A percentile compares a stretch with the other conserved stretches of the same genome.
Conservation (phyloP, 2,797 vertebrate genomes). For the Pelodytes ibericus region DNA sequence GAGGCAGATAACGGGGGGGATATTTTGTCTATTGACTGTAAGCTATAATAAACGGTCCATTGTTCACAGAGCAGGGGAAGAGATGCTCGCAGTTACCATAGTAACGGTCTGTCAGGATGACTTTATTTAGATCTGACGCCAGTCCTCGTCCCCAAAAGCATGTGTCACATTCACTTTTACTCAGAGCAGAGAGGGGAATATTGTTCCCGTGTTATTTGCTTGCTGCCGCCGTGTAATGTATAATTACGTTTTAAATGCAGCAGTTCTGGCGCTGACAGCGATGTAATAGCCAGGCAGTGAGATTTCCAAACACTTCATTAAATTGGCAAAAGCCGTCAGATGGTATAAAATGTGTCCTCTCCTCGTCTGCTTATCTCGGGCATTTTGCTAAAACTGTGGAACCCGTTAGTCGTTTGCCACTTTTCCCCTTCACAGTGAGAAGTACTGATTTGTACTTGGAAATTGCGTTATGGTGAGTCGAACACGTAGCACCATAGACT, state of each 20-base stretch:
- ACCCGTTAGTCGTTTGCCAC: no score
- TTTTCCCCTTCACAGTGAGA: no score
- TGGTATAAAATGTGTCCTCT: not conserved
- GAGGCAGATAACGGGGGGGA: not conserved
- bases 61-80: constrained; percentile 55
- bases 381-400: not conserved
- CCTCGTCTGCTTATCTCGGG: not conserved
- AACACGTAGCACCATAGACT: no score
- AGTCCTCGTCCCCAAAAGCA: constrained; percentile 77
- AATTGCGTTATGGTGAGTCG: no score
- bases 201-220: constrained; percentile 33
- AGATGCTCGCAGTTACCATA: constrained; percentile 74
- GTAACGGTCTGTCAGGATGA: constrained; percentile 75
- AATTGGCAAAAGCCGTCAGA: constrained; percentile 1
- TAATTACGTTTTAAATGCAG: constrained; percentile 24
- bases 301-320: not conserved
- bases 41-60: constrained; percentile 34
- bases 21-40: not conserved
- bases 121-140: constrained; percentile 75
- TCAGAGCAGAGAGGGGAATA: constrained; percentile 54
- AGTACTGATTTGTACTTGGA: no score
- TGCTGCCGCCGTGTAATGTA: not conserved
- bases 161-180: constrained; percentile 68
- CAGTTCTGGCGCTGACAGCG: constrained; percentile 2
- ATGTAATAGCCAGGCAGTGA: not conserved